These are phyloP conservation scores for Resseliella maxima DNA, from an alignment of 2,888 invertebrate species.

Conservation along the genomic window DNA sequence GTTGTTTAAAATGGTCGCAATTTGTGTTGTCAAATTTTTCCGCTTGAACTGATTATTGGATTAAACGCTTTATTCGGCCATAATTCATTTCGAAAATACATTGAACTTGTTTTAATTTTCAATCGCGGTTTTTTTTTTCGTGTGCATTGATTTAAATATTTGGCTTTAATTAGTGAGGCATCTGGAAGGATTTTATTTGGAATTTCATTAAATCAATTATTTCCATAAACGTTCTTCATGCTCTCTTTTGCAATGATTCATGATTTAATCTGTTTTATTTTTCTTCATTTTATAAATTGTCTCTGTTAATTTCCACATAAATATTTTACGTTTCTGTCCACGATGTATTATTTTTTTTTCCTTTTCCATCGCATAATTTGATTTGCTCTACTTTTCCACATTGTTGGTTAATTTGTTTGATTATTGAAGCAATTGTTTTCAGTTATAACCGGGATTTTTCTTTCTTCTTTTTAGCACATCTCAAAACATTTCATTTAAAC, in stretches of 20 bases:
- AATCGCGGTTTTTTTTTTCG: not conserved
- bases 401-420: constrained; percentile 11
- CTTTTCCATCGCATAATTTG: not conserved
- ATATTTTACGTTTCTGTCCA: not conserved
- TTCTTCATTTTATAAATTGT: not conserved
- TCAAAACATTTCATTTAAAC: not conserved
- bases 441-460: not conserved
- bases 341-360: not conserved
- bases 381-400: not conserved
- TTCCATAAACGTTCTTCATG: not conserved
- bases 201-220: not conserved
- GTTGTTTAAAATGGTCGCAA: no score
- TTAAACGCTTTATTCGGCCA: not conserved
- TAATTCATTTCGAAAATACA: not conserved
- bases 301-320: not conserved
- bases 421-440: not conserved
- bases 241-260: not conserved
- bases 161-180: not conserved
- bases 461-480: not conserved
- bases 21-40: no score
- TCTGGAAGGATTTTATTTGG: no score
- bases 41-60: no score
- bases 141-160: not conserved
- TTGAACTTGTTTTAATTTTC: not conserved
- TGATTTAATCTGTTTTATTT: not conserved